Conservation (phyloP, 2,113 vertebrate species). For the Butorides virescens region DNA sequence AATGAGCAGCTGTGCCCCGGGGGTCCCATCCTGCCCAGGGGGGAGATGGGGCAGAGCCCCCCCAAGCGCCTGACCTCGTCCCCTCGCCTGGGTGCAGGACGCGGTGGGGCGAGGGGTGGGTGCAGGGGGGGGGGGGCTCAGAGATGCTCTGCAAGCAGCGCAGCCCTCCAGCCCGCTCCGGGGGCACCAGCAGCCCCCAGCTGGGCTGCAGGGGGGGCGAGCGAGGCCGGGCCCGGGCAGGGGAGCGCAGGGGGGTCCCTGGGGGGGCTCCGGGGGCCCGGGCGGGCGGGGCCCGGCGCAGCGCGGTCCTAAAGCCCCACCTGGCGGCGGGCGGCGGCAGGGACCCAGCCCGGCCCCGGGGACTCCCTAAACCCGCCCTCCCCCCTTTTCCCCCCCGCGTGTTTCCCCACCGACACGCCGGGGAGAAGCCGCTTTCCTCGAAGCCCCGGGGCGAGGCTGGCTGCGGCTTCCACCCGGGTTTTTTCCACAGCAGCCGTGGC, state of each 20-base stretch:
- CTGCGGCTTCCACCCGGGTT: background rate
- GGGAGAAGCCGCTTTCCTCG: too few relatives aligned
- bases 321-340: background rate
- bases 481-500: background rate
- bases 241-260: too few relatives aligned
- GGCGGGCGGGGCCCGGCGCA: too few relatives aligned
- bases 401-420: too few relatives aligned
- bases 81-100: too few relatives aligned
- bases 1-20: background rate
- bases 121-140: background rate
- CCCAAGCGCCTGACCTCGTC: background rate
- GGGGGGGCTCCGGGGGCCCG: background rate
- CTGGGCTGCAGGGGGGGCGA: background rate
- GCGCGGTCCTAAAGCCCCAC: background rate
- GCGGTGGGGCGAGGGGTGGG: background rate
- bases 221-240: background rate
- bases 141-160: background rate
- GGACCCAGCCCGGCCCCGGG: too few relatives aligned
- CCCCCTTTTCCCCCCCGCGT: background rate
- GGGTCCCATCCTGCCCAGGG: background rate
- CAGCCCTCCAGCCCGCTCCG: too few relatives aligned
- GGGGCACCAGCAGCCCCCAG: accelerated
- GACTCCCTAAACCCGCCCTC: background rate
- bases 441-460: background rate
- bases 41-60: background rate